These are phyloP conservation scores for Anisognathus igniventris DNA, from an alignment of 2,797 vertebrate genomes.

Conservation along the genomic window DNA sequence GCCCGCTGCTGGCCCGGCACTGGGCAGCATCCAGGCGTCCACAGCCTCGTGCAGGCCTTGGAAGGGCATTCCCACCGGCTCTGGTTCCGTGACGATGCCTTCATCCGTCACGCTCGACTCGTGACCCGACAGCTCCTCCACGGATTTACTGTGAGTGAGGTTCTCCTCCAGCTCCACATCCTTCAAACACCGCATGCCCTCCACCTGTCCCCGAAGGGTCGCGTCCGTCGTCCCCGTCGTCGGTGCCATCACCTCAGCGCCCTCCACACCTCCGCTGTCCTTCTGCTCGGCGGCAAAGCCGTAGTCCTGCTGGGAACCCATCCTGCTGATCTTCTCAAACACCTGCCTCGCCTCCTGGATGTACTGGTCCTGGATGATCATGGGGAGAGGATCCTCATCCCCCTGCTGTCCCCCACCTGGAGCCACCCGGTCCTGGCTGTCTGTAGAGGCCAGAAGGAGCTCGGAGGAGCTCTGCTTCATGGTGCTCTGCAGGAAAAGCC, in stretches of 20 bases:
- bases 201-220: background rate
- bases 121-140: constrained; percentile 90
- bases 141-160: constrained; percentile 74
- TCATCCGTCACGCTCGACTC: constrained; percentile 94
- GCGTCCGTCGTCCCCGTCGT: accelerated
- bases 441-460: constrained; percentile 73
- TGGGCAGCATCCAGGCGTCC: constrained; percentile 75
- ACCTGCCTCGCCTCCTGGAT: constrained; percentile 93
- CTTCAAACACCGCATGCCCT: constrained; percentile 44
- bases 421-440: constrained; percentile 62
- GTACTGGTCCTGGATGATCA: constrained; percentile 87
- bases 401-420: constrained; percentile 64
- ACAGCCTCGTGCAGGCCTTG: constrained; percentile 77
- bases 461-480: constrained; percentile 90
- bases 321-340: constrained; percentile 93
- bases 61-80: constrained; percentile 73
- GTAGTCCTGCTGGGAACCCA: constrained; percentile 82
- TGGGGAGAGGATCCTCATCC: constrained; percentile 75
- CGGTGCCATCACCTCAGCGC: background rate
- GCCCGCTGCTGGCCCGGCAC: accelerated
- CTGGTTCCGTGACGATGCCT: constrained; percentile 93
- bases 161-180: constrained; percentile 76
- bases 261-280: constrained; percentile 49
- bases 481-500: constrained; percentile 63
- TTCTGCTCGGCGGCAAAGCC: constrained; percentile 58